Evolutionary conservation across 2,888 invertebrate species (phyloP), one percentile per base, ranked within the genome.

Genomic region (Flabesymbios commensalis): DNA sequence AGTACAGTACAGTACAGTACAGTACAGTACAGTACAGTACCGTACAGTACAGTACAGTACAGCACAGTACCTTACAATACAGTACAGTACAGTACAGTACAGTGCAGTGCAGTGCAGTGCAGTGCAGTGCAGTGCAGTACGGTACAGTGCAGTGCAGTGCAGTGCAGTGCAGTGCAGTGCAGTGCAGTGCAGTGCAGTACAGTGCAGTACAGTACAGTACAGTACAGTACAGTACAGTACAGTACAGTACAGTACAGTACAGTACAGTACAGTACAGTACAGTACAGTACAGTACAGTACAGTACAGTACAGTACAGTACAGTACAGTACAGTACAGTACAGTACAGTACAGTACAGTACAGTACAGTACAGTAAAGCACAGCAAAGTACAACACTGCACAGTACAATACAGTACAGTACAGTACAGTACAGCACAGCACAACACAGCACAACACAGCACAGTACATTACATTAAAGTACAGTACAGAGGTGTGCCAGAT

Each of bases 371-470:
- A 39, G 19, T 36, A 57, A 36, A 26, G 39, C n/a, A 36, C 39
- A 36, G n/a, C 10, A 36, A 10, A n/a, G 39, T 36, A 36, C 39
- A 36, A 36, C 33, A 39, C 36, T 24, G 28, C 49, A 57, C 39
- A 51, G 19, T 49, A 51, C 57, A 39, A 24, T 49, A 57, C 49
- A 51, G 36, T 39, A 57, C 49, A 32, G 32, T 49, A 48, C 28
- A 57, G 22, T 33, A 57, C 49, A 57, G 49, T 39, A 57, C 57
- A 48, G 22, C 31, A 57, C 36, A 24, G 28, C 33, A 45, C 39
- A 57, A 36, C 39, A 36, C 39, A n/a, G 39, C n/a, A 36, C 39
- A 36, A 36, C 39, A 36, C 39, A n/a, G 39, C n/a, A 36, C 39
- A n/a, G n/a, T n/a, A n/a, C 39, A n/a, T 10, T 36, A 36, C n/a